These are phyloP conservation scores for Melieria picta DNA, from an alignment of 2,888 invertebrate genomes.

Conservation along the genomic window DNA sequence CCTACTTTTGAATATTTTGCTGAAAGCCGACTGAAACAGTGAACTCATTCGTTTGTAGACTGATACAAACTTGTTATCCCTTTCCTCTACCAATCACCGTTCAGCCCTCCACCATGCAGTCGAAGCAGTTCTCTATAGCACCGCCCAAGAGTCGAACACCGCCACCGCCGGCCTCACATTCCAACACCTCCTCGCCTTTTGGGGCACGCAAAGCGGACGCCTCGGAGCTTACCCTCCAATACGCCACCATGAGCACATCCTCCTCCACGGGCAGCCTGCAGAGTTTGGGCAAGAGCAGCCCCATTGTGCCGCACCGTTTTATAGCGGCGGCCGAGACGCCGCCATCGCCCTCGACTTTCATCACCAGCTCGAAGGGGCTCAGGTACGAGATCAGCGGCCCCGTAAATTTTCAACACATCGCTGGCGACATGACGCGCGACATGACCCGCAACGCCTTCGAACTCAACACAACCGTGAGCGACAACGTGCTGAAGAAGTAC, in stretches of 20 bases:
- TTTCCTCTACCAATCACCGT: neutral
- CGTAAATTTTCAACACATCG: conserved; percentile 54
- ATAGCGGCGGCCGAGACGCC: conserved; percentile 38
- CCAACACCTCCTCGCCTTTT: conserved; percentile 6
- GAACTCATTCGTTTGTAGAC: neutral
- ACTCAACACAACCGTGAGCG: conserved; percentile 48
- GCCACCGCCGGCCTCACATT: conserved; percentile 41
- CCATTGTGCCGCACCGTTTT: conserved; percentile 36
- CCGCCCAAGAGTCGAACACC: conserved; percentile 40
- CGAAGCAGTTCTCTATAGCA: conserved; percentile 45
- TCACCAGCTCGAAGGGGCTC: conserved; percentile 52
- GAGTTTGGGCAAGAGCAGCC: conserved; percentile 41
- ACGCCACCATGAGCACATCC: conserved; percentile 48
- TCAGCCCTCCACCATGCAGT: conserved; percentile 50
- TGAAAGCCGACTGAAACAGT: neutral
- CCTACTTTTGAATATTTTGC: no score
- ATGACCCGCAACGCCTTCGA: conserved; percentile 60
- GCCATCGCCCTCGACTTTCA: conserved; percentile 51
- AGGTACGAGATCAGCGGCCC: conserved; percentile 58
- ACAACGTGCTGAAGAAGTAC: conserved; percentile 57
- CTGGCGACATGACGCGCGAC: conserved; percentile 58
- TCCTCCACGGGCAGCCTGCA: conserved; percentile 50
- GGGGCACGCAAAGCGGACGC: conserved; percentile 1
- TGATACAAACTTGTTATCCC: neutral
- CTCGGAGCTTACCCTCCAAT: conserved; percentile 1